Conservation (phyloP, 2,888 invertebrate species). For the Drosophila niveifrons region DNA sequence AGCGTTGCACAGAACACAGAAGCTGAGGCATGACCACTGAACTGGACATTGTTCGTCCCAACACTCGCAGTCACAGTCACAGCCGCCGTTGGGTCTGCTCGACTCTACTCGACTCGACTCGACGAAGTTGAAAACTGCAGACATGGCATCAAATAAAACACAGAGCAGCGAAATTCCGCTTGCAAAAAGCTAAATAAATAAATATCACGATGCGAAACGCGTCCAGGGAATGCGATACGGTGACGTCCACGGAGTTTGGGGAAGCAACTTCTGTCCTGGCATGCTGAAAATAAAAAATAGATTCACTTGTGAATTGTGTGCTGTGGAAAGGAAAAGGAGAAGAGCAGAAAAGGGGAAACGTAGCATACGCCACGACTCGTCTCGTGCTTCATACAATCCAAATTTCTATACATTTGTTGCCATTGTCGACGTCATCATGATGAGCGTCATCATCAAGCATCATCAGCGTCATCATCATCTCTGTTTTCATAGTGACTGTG, state of each 20-base stretch:
- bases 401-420: slow-evolving; percentile 35
- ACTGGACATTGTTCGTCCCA: slow-evolving; percentile 64
- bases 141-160: slow-evolving; percentile 76
- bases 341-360: not conserved
- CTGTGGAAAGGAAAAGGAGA: not conserved
- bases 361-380: slow-evolving; percentile 53
- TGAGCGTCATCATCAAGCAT: slow-evolving; percentile 20
- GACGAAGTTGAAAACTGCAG: slow-evolving; percentile 72
- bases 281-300: slow-evolving; percentile 41
- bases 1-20: slow-evolving; percentile 35
- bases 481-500: slow-evolving; percentile 60
- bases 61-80: slow-evolving; percentile 31
- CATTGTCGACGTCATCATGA: slow-evolving; percentile 42
- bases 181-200: slow-evolving; percentile 75
- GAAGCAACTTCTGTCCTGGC: slow-evolving; percentile 5
- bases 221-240: slow-evolving; percentile 30
- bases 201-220: slow-evolving; percentile 63
- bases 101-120: slow-evolving; percentile 22
- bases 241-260: not conserved
- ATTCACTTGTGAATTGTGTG: slow-evolving; percentile 31
- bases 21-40: slow-evolving; percentile 68
- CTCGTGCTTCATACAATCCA: slow-evolving; percentile 9
- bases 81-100: slow-evolving; percentile 51
- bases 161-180: slow-evolving; percentile 54
- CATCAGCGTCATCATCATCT: slow-evolving; percentile 32